Conservation (phyloP, 2,113 vertebrate genomes). For the Coptodon rendalli region DNA sequence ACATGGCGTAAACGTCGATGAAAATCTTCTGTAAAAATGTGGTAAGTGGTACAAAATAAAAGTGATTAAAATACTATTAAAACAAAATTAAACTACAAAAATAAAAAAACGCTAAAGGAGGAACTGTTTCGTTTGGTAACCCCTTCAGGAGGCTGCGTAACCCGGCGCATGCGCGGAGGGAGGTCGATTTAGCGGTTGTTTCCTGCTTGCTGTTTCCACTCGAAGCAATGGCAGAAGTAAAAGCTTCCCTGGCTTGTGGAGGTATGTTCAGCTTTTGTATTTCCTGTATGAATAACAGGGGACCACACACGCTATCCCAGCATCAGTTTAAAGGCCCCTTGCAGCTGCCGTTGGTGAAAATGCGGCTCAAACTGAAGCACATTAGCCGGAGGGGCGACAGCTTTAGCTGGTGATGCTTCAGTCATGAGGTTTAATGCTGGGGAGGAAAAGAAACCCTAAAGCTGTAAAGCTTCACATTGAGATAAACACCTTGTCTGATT, state of each 20-base stretch:
- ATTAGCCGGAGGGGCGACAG: slow-evolving; percentile 34
- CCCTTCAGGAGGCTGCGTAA: not conserved
- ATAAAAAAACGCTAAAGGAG: not conserved
- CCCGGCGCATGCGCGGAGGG: slow-evolving; percentile 53
- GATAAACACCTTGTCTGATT: not conserved
- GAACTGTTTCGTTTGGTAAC: not conserved
- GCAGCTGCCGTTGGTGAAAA: not conserved
- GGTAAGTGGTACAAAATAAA: not conserved
- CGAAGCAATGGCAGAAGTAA: slow-evolving; percentile 68
- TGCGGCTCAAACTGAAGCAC: not conserved
- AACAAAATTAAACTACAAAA: not conserved
- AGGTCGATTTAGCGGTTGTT: slow-evolving; percentile 18
- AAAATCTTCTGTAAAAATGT: not conserved
- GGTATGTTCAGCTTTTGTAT: slow-evolving; percentile 44
- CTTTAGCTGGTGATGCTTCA: slow-evolving; percentile 55
- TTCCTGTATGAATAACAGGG: not conserved
- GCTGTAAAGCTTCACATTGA: not conserved
- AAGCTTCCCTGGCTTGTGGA: slow-evolving; percentile 46
- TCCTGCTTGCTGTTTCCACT: slow-evolving; percentile 62
- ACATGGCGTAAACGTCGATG: not conserved
- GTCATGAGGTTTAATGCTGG: slow-evolving; percentile 26
- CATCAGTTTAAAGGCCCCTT: not conserved
- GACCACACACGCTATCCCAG: fast-evolving
- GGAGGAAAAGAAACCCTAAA: not conserved
- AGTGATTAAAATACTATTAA: not conserved